Evolutionary conservation across 2,113 vertebrate species (phyloP).

Genomic region (Coregonus clupeaformis): DNA sequence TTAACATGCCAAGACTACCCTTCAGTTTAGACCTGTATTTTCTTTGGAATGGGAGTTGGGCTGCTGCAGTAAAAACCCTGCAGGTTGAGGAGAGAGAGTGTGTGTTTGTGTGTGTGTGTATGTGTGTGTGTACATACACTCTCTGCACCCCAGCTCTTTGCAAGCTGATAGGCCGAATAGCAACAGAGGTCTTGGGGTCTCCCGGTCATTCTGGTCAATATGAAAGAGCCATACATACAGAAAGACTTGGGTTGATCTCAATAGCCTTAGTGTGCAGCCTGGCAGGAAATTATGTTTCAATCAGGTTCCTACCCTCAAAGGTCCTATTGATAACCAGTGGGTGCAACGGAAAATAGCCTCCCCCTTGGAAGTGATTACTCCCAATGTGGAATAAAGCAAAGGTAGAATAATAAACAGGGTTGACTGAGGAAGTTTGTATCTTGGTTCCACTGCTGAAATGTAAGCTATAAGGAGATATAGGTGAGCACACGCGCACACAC

Average conservation of each 20-base stretch:
- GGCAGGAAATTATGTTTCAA: constrained; percentile 84
- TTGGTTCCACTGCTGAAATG: constrained; percentile 3
- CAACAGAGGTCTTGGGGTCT: constrained; percentile 53
- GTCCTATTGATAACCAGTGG: constrained; percentile 83
- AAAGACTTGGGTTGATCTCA: constrained; percentile 70
- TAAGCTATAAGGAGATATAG: background rate
- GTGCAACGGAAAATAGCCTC: constrained; percentile 67
- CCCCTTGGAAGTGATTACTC: constrained; percentile 65
- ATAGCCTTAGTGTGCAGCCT: constrained; percentile 82
- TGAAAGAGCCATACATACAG: constrained; percentile 73
- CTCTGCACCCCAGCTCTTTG: constrained; percentile 9
- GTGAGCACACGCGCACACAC: background rate
- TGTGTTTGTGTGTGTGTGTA: background rate
- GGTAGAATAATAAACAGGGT: constrained; percentile 43
- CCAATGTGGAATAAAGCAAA: constrained; percentile 36
- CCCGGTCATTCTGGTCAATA: constrained; percentile 72
- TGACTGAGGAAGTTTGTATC: constrained; percentile 7
- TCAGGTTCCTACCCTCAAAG: constrained; percentile 82
- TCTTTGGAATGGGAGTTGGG: constrained; percentile 26
- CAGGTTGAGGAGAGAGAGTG: constrained; percentile 1
- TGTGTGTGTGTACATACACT: background rate
- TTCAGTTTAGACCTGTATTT: constrained; percentile 33
- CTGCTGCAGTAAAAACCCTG: constrained; percentile 30
- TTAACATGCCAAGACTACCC: constrained; percentile 20
- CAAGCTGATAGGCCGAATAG: constrained; percentile 38